Evolutionary conservation across 2,113 vertebrate genomes (phyloP).

Genomic region (Neotoma lepida): DNA sequence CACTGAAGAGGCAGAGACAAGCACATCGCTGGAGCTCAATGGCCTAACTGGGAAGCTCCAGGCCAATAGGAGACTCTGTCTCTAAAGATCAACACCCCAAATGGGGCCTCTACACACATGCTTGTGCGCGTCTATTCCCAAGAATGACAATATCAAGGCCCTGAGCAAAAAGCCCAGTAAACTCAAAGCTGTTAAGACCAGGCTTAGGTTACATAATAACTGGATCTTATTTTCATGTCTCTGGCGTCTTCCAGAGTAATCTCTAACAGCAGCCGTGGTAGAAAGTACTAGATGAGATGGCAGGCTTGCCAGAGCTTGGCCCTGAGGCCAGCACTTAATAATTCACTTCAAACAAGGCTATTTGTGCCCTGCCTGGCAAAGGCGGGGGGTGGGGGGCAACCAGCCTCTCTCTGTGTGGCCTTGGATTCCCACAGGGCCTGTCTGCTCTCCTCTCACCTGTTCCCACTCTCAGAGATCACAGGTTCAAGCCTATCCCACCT

Average conservation of each 20-base stretch:
- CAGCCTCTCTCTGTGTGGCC: not conserved
- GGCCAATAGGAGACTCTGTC: not conserved
- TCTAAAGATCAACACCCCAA: not conserved
- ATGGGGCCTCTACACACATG: not conserved
- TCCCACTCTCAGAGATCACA: not conserved
- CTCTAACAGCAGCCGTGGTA: not conserved
- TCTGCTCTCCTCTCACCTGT: not conserved
- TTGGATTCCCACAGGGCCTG: slow-evolving; percentile 6
- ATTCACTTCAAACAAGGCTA: slow-evolving; percentile 38
- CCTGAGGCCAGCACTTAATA: slow-evolving; percentile 39
- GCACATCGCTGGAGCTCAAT: not conserved
- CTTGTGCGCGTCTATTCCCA: not conserved
- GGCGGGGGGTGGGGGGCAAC: not conserved
- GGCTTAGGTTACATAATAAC: slow-evolving; percentile 6
- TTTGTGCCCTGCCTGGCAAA: not conserved
- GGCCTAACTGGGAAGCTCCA: not conserved
- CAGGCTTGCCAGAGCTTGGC: not conserved
- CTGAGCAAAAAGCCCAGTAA: not conserved
- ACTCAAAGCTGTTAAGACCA: not conserved
- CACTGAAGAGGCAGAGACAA: not conserved
- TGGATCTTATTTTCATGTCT: not conserved
- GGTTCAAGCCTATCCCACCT: not conserved
- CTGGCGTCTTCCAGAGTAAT: not conserved
- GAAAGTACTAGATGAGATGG: not conserved
- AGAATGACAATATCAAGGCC: not conserved